Base-by-base conservation (phyloP, 2,888 invertebrate species). In the Lithodes maja region DNA sequence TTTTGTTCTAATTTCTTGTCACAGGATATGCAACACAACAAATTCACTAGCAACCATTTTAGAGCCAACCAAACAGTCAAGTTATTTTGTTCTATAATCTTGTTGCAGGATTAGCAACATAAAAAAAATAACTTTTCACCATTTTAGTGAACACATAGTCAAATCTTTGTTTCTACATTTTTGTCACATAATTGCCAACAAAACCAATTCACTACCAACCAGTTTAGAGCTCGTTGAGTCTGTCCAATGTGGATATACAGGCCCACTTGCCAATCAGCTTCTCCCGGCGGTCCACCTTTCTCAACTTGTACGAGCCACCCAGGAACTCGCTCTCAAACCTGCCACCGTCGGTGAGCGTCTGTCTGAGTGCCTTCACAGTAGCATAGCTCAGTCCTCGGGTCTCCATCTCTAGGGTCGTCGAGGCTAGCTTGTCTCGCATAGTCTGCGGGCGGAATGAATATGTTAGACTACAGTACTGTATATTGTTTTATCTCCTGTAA, bases 181-280 rank as follows among this genome's bases (percentile, higher is more conserved):
- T 33, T 33, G 33, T 33, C 33, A 33, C 33, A 33, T 33, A 33
- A 33, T 33, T 33, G 33, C 33, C 33, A 33, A 33, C 33, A 33
- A 33, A 33, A 33, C 33, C 33, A 33, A 33, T 33, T 33, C 33
- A 33, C 33, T 33, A 33, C 33, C 33, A 33, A 33, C 33, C 68
- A 12, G 69, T 50, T 79, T 74, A 90, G 49, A 87, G 81, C 33
- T 86, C 90, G 84, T 74, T 90, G 17, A 86, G 55, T 74, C 90
- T 82, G 61, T 90, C 90, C 81, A 90, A 50, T 7, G 90, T 89
- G 49, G 88, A 88, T 71, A 90, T 86, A 61, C 91, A 91, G 7
- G 87, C 90, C 91, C 91, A 91, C 77, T 89, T 89, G 7, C 91
- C 91, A 9, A 91, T 83, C 61, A 91, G 15, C 49, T 91, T 90